Evolutionary conservation across 2,797 vertebrate genomes (phyloP), one percentile per base, ranked within the genome.

Genomic region (Smutsia temminckii): DNA sequence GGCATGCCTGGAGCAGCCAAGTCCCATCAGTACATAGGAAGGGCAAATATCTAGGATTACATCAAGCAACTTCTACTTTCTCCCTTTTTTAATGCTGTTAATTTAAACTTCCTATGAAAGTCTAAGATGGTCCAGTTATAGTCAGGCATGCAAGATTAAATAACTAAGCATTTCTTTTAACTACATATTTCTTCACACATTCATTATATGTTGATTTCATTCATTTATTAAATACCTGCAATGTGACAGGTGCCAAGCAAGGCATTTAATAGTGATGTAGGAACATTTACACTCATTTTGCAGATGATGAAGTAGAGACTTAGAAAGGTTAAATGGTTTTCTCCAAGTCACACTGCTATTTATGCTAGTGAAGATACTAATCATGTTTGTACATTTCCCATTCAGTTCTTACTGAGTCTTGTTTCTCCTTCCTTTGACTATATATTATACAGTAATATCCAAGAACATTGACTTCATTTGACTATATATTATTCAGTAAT

Each of bases 1-100:
- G 74, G 77, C 97, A 71, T 95, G 96, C 84, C 95, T 97, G 75
- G 34, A 95, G 57, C 34, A 96, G 71, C 88, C 83, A 85, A 94
- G 86, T 96, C 95, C 66, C 51, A 77, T 61, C 20, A 23, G 53
- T 29, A 34, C 16, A 64, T 12, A 53, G 46, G 61, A 91, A 72
- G 66, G 37, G 8, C 18, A 93, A 63, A 85, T 79, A 55, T 42
- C 42, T 68, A 18, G 16, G 42, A 68, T 1, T 20, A 25, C 12
- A 1, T 40, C 42, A 88, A 37, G 64, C 21, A 95, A 96, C 92
- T 90, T 8, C 61, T 66, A 8, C 16, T 2, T 59, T 77, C 69
- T 68, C 23, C 34, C 14, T 2, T 85, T 94, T 25, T n/a, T 84
- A 95, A 93, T 42, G 18, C 17, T 42, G 37, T 51, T 29, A 46